Percentiles rank a stretch among this genome's conserved stretches.
Evolutionary conservation across 2,797 vertebrate species (phyloP).

Genomic region (Cichlasoma orientale): DNA sequence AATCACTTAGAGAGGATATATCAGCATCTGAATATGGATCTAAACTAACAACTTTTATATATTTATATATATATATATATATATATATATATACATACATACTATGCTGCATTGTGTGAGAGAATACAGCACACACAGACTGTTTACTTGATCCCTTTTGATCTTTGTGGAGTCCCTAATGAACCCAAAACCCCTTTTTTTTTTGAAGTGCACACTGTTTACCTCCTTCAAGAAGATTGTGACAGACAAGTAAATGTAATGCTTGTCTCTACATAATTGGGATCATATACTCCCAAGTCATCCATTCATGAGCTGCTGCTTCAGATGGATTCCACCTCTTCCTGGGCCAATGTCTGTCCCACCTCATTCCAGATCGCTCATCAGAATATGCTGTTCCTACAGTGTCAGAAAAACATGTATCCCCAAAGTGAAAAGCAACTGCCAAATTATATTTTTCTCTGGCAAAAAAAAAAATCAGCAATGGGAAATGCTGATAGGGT

Average conservation of each 20-base stretch:
- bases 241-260: slow-evolving; percentile 38
- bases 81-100: not conserved
- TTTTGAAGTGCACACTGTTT: slow-evolving; percentile 3
- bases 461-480: not conserved
- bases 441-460: slow-evolving; percentile 18
- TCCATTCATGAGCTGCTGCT: slow-evolving; percentile 49
- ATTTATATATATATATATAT: not conserved
- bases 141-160: not conserved
- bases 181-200: not conserved
- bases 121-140: not conserved
- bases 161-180: not conserved
- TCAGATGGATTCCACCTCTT: slow-evolving; percentile 37
- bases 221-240: slow-evolving; percentile 21
- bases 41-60: not conserved
- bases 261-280: slow-evolving; percentile 31
- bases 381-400: slow-evolving; percentile 30
- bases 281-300: slow-evolving; percentile 37
- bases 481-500: slow-evolving; percentile 8
- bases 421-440: slow-evolving; percentile 17
- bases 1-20: not conserved
- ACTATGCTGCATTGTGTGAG: not conserved
- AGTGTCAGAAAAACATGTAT: slow-evolving; percentile 24
- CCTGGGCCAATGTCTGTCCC: slow-evolving; percentile 25
- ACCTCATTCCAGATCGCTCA: slow-evolving; percentile 42
- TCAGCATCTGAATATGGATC: not conserved